Evolutionary conservation across 1,140 invertebrate species (phyloP).

Genomic region (Amyelois transitella): DNA sequence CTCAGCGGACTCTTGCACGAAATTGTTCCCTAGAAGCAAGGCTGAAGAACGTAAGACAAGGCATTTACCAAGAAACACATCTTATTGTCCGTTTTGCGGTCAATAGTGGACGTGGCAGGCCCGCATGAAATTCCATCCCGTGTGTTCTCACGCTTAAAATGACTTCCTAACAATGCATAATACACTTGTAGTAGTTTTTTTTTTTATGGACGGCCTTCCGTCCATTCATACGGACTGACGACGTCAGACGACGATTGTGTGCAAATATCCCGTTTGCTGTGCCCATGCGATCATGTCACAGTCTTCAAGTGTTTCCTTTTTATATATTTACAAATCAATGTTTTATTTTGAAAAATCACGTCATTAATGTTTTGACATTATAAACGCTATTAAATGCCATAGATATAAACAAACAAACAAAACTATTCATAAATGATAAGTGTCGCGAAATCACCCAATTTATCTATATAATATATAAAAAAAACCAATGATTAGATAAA

Average conservation of each 20-base stretch:
- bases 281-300: constrained; percentile 3
- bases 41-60: too few relatives aligned
- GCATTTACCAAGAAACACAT: too few relatives aligned
- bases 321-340: constrained; percentile 5
- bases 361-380: too few relatives aligned
- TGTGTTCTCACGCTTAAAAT: constrained; percentile 21
- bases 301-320: constrained; percentile 3
- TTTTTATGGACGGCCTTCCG: constrained; percentile 43
- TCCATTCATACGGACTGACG: constrained; percentile 39
- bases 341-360: too few relatives aligned
- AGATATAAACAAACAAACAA: too few relatives aligned
- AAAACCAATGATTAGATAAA: not conserved
- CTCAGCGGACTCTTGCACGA: too few relatives aligned
- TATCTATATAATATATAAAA: too few relatives aligned
- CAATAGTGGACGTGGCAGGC: not conserved
- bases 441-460: too few relatives aligned
- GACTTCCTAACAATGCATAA: constrained; percentile 5
- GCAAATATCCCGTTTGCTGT: constrained; percentile 15
- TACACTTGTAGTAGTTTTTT: constrained; percentile 26
- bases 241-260: constrained; percentile 17
- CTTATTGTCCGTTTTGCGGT: too few relatives aligned
- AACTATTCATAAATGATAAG: too few relatives aligned
- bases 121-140: not conserved
- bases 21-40: too few relatives aligned
- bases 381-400: too few relatives aligned